These are phyloP conservation scores for Chloromyia formosa DNA, from an alignment of 2,888 invertebrate species.

Conservation along the genomic window DNA sequence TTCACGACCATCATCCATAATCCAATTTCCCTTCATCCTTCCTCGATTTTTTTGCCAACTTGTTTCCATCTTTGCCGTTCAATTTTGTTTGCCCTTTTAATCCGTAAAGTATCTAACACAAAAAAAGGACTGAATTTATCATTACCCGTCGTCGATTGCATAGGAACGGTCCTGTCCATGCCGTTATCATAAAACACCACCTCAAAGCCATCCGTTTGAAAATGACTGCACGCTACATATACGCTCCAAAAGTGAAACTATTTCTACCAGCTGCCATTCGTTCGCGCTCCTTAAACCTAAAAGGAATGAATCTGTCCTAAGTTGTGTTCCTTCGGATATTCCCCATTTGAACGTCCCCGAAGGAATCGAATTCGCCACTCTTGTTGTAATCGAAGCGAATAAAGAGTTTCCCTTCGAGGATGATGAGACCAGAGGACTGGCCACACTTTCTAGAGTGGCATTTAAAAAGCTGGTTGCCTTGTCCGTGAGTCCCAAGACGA, in stretches of 20 bases:
- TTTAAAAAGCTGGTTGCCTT: slow-evolving; percentile 9
- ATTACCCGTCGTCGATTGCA: neutral
- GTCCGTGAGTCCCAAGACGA: neutral
- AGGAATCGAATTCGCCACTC: neutral
- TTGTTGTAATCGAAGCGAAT: slow-evolving; percentile 6
- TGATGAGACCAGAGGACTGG: neutral
- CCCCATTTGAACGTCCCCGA: neutral
- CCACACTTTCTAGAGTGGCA: neutral
- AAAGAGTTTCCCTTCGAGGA: slow-evolving; percentile 14
- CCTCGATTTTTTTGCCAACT: neutral
- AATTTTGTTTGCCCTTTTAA: neutral
- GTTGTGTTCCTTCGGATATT: neutral
- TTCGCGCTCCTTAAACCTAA: neutral
- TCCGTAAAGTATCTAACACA: neutral
- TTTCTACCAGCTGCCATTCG: neutral
- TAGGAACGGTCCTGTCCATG: neutral
- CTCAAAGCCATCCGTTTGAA: neutral
- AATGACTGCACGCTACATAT: slow-evolving; percentile 20
- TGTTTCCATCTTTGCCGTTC: neutral
- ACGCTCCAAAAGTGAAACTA: neutral
- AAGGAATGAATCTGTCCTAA: neutral
- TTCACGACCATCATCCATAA: slow-evolving; percentile 12
- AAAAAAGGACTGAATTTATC: slow-evolving; percentile 1
- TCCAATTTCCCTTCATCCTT: neutral
- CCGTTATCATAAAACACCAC: slow-evolving; percentile 6